Base-by-base conservation (phyloP, 2,888 invertebrate genomes). In the Tetragnatha montana region DNA sequence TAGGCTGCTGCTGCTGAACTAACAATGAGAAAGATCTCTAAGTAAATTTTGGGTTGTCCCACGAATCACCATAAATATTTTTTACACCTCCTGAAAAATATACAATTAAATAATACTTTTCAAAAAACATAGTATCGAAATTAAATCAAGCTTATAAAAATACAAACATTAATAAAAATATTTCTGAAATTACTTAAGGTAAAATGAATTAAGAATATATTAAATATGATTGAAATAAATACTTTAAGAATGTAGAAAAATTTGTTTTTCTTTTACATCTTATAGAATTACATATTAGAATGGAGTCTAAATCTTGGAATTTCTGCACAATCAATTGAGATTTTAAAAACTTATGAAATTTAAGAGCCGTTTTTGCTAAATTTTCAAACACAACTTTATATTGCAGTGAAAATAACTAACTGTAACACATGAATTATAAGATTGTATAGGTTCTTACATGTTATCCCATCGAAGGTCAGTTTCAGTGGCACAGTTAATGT, bases 31-130 rank as follows among this genome's bases (percentile, higher is more conserved):
- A 35, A 35, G 35, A 35, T 60, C 17, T 60, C 10, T 60, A 60
- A 60, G 60, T 60, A 60, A 87, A 76, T 73, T 87, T 76, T 22
- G 81, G 71, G 51, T 71, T 81, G n/a, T 87, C 87, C 87, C 87
- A 87, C 8, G 78, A 19, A 78, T 87, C 87, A 19, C 87, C 87
- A 78, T 86, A 86, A 19, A 19, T 35, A 81, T 87, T 87, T 51
- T 69, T 81, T 22, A 76, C 19, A 6, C 49, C 68, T 69, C 81
- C 87, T 87, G n/a, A 50, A 76, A 87, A 80, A 50, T 19, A 79
- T 51, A 49, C 17, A 14, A 60, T 47, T 60, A 60, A 49, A 50
- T 8, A 82, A 51, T 12, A 68, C 35, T 12, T 4, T 2, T 6
- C 19, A 21, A 19, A 19, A 51, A 51, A 21, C n/a, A 17, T 47